These are phyloP conservation scores for Terrapene triunguis DNA, from an alignment of 2,113 vertebrate species.

Conservation along the genomic window DNA sequence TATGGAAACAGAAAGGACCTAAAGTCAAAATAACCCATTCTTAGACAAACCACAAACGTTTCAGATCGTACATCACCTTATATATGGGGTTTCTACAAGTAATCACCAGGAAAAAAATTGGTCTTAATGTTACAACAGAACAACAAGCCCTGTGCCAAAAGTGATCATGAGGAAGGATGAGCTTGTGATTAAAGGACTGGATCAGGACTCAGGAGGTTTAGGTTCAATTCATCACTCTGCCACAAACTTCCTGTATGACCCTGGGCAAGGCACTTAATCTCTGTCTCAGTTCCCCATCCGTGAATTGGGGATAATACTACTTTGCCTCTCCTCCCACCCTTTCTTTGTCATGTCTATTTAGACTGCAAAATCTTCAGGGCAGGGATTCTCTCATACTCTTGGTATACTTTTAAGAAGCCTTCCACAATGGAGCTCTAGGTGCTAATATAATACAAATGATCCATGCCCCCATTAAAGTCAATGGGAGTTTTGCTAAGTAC, in stretches of 20 bases:
- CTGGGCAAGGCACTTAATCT: background rate
- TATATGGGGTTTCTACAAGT: background rate
- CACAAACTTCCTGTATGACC: background rate
- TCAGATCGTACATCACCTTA: no score
- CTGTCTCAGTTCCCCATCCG: background rate
- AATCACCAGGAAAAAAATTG: background rate
- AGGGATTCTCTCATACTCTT: background rate
- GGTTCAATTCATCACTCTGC: background rate
- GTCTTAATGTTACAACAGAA: background rate
- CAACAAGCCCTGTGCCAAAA: background rate
- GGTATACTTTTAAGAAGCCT: background rate
- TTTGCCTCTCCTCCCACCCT: background rate
- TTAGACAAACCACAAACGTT: no score
- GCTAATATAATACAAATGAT: background rate
- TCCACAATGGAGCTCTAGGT: background rate
- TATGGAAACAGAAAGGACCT: background rate
- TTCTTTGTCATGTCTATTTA: background rate
- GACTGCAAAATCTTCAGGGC: background rate
- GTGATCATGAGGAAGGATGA: background rate
- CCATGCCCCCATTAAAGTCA: background rate
- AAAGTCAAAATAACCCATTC: background rate
- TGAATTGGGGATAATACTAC: background rate
- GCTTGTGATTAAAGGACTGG: background rate
- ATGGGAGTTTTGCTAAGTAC: accelerated
- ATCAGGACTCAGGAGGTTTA: background rate